Conservation (phyloP, 1,140 invertebrate genomes). For the Conus betulinus region DNA sequence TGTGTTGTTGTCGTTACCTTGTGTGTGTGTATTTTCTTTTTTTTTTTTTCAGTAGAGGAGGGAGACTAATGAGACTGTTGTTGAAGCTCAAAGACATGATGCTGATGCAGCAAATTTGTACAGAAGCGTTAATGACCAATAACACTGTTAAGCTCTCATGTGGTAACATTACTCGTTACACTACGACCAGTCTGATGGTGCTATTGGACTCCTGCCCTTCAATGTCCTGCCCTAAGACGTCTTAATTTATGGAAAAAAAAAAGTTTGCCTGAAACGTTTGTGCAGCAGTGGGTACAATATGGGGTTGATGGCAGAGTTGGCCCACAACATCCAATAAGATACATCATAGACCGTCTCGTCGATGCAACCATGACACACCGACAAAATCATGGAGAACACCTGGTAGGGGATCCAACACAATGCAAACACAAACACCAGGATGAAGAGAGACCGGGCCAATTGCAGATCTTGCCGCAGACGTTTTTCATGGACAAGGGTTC, state of each 20-base stretch:
- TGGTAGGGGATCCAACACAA: constrained; percentile 56
- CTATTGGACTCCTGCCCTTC: too few species aligned
- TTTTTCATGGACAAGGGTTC: not conserved
- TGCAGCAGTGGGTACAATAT: constrained; percentile 54
- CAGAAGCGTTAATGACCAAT: too few species aligned
- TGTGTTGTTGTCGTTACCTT: too few species aligned
- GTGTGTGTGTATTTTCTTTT: too few species aligned
- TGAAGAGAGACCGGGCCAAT: constrained; percentile 47
- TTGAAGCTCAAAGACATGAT: too few species aligned
- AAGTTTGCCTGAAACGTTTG: constrained; percentile 42
- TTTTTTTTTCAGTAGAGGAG: too few species aligned
- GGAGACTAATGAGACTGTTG: too few species aligned
- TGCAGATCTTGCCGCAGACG: constrained; percentile 30
- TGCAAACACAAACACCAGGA: constrained; percentile 47
- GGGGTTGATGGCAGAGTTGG: constrained; percentile 55
- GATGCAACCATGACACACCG: constrained; percentile 42
- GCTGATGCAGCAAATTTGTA: too few species aligned
- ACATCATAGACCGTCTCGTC: constrained; percentile 40
- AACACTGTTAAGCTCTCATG: too few species aligned
- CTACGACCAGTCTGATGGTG: too few species aligned
- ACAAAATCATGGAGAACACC: constrained; percentile 37
- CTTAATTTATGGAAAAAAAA: not conserved
- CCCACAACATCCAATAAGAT: constrained; percentile 53
- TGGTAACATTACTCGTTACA: too few species aligned
- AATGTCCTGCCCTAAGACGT: not conserved